phyloP scores from a whole-genome alignment of 2,888 invertebrate genomes.

The Archips crataeganus region DNA sequence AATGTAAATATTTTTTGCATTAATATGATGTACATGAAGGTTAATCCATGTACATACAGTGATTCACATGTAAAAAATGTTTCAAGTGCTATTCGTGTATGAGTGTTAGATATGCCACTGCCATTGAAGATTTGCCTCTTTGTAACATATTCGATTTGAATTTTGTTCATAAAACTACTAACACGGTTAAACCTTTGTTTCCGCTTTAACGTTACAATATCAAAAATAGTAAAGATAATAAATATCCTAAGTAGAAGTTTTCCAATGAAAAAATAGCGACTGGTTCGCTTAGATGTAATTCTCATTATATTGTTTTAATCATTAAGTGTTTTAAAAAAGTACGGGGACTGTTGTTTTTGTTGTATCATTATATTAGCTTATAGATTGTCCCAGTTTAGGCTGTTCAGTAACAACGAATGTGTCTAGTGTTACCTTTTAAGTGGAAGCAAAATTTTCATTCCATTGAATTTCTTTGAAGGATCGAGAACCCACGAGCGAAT shows the following conservation, averaged over 20 bases:
- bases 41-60: slow-evolving; percentile 73
- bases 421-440: slow-evolving; percentile 68
- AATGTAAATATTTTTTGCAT: slow-evolving; percentile 83
- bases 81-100: slow-evolving; percentile 78
- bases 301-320: slow-evolving; percentile 51
- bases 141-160: slow-evolving; percentile 51
- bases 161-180: slow-evolving; percentile 31
- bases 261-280: slow-evolving; percentile 62
- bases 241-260: slow-evolving; percentile 57
- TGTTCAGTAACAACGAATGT: slow-evolving; percentile 82
- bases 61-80: slow-evolving; percentile 70
- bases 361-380: slow-evolving; percentile 54
- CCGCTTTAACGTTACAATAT: slow-evolving; percentile 38
- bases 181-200: slow-evolving; percentile 29
- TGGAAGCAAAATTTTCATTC: slow-evolving; percentile 48
- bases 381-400: slow-evolving; percentile 73
- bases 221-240: slow-evolving; percentile 44
- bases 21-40: slow-evolving; percentile 73
- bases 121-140: slow-evolving; percentile 65
- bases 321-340: slow-evolving; percentile 48
- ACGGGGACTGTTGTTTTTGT: slow-evolving; percentile 52
- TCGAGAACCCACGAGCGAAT: slow-evolving; percentile 25
- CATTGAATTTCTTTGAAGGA: slow-evolving; percentile 33
- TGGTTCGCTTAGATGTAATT: slow-evolving; percentile 62
- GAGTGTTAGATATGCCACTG: slow-evolving; percentile 80